Base-by-base conservation (phyloP, 2,888 invertebrate genomes). In the Tinea semifulvella region DNA sequence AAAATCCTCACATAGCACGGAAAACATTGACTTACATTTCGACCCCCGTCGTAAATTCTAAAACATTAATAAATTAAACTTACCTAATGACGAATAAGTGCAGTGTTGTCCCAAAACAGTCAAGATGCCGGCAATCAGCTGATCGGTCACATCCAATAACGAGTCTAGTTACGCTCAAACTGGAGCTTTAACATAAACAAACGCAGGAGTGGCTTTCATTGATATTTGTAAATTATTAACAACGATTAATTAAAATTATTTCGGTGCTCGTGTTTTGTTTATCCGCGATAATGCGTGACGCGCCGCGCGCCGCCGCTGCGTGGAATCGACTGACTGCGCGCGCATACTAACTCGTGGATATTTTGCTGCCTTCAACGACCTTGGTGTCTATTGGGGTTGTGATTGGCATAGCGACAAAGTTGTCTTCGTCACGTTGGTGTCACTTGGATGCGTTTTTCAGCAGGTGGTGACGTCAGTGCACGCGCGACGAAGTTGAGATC, bases 1-100 rank as follows among this genome's bases (percentile, higher is more conserved):
- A 57, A 76, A 69, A 67, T 55, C 65, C 60, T 67, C 64, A 66
- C 68, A 67, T 67, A 69, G 66, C 70, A 73, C 67, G 69, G 68
- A 72, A 76, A 74, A 68, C 66, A 68, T 74, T 72, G 68, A 63
- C 66, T 56, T 61, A 68, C 22, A 65, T 59, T 54, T 59, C 61
- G 64, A 64, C 64, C 61, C 60, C n/a, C 60, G 61, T 58, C 64
- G 68, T 65, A 64, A 63, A 65, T 61, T 61, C 57, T 56, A 50
- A 50, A 46, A 54, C 10, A 35, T 18, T 42, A 42, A 42, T 6
- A 17, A 16, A 35, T 18, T 36, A 18, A 61, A 71, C 71, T 67
- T 55, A 72, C 73, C 74, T 56, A 65, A 60, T 58, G 49, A 53
- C 52, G 56, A 52, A 52, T 51, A 56, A 22, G 11, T 28, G 7